Percentiles rank a stretch among this genome's conserved stretches.
phyloP scores from a whole-genome alignment of 2,797 vertebrate species.

The Catostomus latipinnis region DNA sequence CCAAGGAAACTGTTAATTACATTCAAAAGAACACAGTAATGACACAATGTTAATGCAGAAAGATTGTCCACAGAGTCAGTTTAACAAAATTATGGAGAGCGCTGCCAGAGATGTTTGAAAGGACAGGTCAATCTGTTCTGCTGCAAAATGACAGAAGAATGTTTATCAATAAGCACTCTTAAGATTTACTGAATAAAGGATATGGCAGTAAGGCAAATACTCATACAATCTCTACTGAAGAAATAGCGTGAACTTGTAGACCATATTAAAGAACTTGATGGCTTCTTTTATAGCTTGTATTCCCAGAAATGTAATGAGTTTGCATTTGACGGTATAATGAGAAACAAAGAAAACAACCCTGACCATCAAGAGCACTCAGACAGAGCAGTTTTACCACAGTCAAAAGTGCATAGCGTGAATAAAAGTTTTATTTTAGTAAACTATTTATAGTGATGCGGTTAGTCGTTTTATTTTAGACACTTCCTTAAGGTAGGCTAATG shows the following conservation, averaged over 20 bases:
- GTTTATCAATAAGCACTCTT: conserved; percentile 17
- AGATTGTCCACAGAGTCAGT: not conserved
- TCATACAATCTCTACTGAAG: not conserved
- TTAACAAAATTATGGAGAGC: not conserved
- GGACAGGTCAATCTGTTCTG: conserved; percentile 17
- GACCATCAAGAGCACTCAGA: conserved; percentile 3
- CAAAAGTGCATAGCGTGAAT: conserved; percentile 9
- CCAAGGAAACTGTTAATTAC: not conserved
- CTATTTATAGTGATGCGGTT: conserved; percentile 24
- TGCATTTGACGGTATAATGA: not conserved
- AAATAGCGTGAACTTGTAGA: conserved; percentile 2
- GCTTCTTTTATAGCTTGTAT: not conserved
- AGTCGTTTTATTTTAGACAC: conserved; percentile 23
- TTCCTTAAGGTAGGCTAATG: not conserved
- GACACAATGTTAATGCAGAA: not conserved
- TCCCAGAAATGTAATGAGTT: conserved; percentile 6
- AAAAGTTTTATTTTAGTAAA: conserved; percentile 21
- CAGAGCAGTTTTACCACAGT: no score
- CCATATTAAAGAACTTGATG: not conserved
- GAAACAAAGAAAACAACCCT: not conserved
- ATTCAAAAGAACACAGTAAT: not conserved
- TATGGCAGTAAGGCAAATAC: not conserved
- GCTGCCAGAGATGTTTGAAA: not conserved
- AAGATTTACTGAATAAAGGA: conserved; percentile 9
- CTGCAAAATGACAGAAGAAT: not conserved